A percentile compares a stretch with the other conserved stretches of the same genome.
Evolutionary conservation across 2,113 vertebrate species (phyloP).

Genomic region (Burhinus bistriatus): DNA sequence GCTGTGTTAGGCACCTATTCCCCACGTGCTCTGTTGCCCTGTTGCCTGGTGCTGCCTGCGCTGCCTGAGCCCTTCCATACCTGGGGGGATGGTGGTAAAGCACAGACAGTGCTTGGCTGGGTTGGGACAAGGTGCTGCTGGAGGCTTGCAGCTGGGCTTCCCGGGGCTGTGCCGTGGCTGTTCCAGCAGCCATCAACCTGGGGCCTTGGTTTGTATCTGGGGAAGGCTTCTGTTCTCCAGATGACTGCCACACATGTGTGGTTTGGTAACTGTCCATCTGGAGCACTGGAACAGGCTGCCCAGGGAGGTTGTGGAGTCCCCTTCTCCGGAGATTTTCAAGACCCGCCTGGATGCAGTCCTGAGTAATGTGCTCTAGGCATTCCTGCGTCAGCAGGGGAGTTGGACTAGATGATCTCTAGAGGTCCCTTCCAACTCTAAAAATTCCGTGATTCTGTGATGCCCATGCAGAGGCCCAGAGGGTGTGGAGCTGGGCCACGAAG

Average conservation of each 20-base stretch:
- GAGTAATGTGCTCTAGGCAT: too few relatives aligned
- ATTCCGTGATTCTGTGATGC: too few relatives aligned
- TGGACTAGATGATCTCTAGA: too few relatives aligned
- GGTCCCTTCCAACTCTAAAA: too few relatives aligned
- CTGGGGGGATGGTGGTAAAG: accelerated
- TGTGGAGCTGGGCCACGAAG: background rate
- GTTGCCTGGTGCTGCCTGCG: accelerated
- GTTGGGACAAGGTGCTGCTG: accelerated
- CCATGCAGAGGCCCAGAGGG: background rate
- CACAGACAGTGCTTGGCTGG: background rate
- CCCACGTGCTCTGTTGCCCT: accelerated
- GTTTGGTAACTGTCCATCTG: too few relatives aligned
- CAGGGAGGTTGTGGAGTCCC: too few relatives aligned
- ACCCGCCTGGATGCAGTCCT: too few relatives aligned
- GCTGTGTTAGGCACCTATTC: background rate
- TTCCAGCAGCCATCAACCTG: background rate
- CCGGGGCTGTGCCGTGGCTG: accelerated
- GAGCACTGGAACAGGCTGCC: too few relatives aligned
- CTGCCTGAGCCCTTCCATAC: background rate
- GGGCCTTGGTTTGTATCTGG: background rate
- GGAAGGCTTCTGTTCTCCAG: background rate
- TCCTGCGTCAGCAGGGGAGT: too few relatives aligned
- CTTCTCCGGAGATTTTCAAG: too few relatives aligned
- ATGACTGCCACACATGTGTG: accelerated
- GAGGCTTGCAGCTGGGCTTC: accelerated